Evolutionary conservation across 2,797 vertebrate genomes (phyloP).

Genomic region (Oceanodroma leucorhoa): DNA sequence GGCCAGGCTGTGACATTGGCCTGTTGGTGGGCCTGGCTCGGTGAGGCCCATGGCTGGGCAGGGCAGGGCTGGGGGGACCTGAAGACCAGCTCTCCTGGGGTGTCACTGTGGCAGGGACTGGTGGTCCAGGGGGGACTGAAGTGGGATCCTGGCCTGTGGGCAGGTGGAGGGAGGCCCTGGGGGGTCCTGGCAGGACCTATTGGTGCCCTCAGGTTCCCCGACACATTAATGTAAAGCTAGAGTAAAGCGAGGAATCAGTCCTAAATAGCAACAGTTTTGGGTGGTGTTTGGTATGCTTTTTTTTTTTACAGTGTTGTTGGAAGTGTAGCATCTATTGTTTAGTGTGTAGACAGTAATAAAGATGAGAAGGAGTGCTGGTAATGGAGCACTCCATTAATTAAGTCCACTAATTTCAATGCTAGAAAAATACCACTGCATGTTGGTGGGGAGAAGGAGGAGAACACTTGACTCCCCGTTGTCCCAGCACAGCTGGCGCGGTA

Average conservation of each 20-base stretch:
- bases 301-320: background rate
- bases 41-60: background rate
- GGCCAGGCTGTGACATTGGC: background rate
- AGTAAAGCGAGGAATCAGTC: background rate
- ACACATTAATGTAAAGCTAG: background rate
- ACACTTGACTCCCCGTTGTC: rapidly evolving
- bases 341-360: background rate
- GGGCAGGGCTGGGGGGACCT: background rate
- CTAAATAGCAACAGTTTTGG: background rate
- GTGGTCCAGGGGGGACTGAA: rapidly evolving
- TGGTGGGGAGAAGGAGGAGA: background rate
- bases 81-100: background rate
- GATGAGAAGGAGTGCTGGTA: background rate
- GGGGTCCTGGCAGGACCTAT: rapidly evolving
- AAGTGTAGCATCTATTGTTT: background rate
- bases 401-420: background rate
- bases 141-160: background rate
- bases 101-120: rapidly evolving
- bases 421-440: background rate
- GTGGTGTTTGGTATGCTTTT: background rate
- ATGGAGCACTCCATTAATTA: background rate
- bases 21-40: rapidly evolving
- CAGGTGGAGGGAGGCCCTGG: too few species aligned
- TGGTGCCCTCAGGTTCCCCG: background rate
- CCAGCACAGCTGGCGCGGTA: rapidly evolving